Evolutionary conservation across 2,113 vertebrate genomes (phyloP).

Genomic region (Callipepla squamata): DNA sequence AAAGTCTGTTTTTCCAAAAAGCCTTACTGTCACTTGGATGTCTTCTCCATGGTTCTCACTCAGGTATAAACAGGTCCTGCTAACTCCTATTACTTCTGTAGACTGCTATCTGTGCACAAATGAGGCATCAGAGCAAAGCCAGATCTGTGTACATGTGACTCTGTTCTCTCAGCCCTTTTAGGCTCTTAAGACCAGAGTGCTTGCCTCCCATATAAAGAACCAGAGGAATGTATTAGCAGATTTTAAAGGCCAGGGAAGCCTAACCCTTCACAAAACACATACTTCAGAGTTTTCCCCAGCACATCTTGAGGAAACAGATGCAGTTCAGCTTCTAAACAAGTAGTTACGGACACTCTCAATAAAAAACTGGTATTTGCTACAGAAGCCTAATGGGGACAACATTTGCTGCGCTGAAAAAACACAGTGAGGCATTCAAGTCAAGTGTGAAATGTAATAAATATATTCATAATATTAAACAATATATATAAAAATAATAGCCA

Average conservation of each 20-base stretch:
- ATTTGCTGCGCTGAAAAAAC: background rate
- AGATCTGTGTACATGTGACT: background rate
- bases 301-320: background rate
- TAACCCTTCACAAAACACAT: background rate
- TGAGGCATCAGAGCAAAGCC: background rate
- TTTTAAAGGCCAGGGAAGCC: background rate
- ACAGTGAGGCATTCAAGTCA: background rate
- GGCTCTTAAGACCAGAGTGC: background rate
- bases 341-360: background rate
- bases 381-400: slow-evolving; percentile 4
- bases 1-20: background rate
- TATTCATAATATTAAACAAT: background rate
- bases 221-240: background rate
- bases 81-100: background rate
- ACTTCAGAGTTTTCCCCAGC: background rate
- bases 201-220: background rate
- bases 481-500: background rate
- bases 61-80: background rate
- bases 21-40: background rate
- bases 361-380: background rate
- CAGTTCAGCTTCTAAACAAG: background rate
- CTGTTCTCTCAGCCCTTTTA: background rate
- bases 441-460: background rate
- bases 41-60: background rate
- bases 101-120: background rate